phyloP scores from a whole-genome alignment of 1,140 invertebrate species.

The Paraescarpia echinospica region DNA sequence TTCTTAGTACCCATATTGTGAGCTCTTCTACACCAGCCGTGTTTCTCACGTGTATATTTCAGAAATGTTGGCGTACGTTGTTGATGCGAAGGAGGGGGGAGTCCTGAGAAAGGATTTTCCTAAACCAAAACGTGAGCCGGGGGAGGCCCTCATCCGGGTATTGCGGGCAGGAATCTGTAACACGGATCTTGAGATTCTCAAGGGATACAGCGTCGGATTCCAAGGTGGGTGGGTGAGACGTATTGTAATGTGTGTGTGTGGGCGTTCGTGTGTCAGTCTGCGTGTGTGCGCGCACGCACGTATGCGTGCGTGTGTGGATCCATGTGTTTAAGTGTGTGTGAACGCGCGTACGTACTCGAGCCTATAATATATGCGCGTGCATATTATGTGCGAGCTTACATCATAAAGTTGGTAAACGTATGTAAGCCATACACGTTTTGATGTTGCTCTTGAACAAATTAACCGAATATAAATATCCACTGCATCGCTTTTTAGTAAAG shows the following conservation, averaged over 20 bases:
- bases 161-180: constrained; percentile 25
- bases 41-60: background rate
- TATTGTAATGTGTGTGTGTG: background rate
- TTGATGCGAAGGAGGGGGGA: background rate
- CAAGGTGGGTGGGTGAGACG: constrained; percentile 10
- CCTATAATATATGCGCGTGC: too few species aligned
- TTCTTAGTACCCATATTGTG: too few species aligned
- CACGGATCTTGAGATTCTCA: constrained; percentile 26
- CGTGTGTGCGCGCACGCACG: too few species aligned
- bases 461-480: too few species aligned
- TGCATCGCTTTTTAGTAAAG: too few species aligned
- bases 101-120: background rate
- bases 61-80: background rate
- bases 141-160: constrained; percentile 24
- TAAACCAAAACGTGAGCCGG: constrained; percentile 11
- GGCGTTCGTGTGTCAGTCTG: background rate
- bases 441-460: too few species aligned
- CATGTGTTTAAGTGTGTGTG: too few species aligned
- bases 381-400: too few species aligned
- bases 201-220: constrained; percentile 23
- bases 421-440: too few species aligned
- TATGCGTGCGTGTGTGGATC: too few species aligned
- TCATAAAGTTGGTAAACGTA: too few species aligned
- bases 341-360: too few species aligned
- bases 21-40: background rate